Conservation (phyloP, 1,140 invertebrate species). For the Trachymyrmex septentrionalis region DNA sequence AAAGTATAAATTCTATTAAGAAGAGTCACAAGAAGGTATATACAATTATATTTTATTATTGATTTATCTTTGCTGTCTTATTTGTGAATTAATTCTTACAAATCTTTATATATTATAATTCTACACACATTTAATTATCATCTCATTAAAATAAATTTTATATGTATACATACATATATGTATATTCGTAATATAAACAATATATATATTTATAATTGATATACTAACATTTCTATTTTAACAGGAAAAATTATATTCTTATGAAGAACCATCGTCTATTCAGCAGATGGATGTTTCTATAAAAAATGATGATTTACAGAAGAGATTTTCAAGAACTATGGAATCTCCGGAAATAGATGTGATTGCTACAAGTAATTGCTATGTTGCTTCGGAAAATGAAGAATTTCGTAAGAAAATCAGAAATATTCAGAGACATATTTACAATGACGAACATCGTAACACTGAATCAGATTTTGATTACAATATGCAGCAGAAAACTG, state of each 20-base stretch:
- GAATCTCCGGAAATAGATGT: not conserved
- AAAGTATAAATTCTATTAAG: slow-evolving; percentile 83
- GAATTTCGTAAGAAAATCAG: slow-evolving; percentile 69
- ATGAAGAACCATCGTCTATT: slow-evolving; percentile 1
- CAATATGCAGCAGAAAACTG: slow-evolving; percentile 52
- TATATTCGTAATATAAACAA: not conserved
- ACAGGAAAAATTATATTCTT: slow-evolving; percentile 14
- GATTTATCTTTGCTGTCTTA: slow-evolving; percentile 16
- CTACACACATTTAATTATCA: not conserved
- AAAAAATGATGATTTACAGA: not conserved
- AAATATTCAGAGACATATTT: slow-evolving; percentile 52
- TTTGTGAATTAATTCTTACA: not conserved
- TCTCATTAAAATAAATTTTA: not conserved
- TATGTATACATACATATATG: too few species aligned
- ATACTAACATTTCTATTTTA: slow-evolving; percentile 1
- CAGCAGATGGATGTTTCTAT: not conserved
- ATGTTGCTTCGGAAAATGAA: slow-evolving; percentile 64
- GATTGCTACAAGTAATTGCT: not conserved
- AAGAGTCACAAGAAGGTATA: slow-evolving; percentile 83
- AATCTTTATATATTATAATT: not conserved
- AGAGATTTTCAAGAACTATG: not conserved
- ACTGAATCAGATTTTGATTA: slow-evolving; percentile 73
- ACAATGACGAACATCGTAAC: slow-evolving; percentile 64
- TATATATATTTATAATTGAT: not conserved
- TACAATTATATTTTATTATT: slow-evolving; percentile 1